Base-by-base conservation (phyloP, 2,888 invertebrate species). In the Polietes domitor region DNA sequence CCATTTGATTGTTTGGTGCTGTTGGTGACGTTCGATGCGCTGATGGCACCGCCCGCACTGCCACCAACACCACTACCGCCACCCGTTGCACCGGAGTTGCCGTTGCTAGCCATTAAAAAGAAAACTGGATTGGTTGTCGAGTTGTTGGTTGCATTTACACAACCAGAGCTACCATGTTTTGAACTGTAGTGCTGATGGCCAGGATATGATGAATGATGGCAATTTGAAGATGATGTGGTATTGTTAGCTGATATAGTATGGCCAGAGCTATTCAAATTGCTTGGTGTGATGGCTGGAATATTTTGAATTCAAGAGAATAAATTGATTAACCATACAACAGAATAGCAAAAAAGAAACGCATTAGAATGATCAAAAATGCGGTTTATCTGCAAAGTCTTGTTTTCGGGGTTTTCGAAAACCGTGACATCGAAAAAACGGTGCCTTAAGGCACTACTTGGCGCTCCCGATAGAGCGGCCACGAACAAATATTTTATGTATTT, bases 101-200 rank as follows among this genome's bases (percentile, higher is more conserved):
- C 88, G 85, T 88, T 88, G 77, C 87, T 88, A 78, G 89, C 86
- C 87, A 89, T 88, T 86, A 90, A 86, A 86, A 87, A 89, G 87
- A 89, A 89, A 86, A 89, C 86, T 74, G 89, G 89, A 87, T 88
- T 89, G 84, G 88, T 88, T 85, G 86, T 87, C 85, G 85, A 85
- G 84, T 83, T 85, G 76, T 82, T 86, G 41, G 86, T 86, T 63
- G 87, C 65, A 76, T 80, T 88, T 75, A 84, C 75, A 80, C 83
- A 84, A 72, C 77, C 80, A 24, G 83, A 75, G 74, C 75, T 76
- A 75, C 83, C 77, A 75, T 84, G 84, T 78, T 84, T 84, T 55
- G 68, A 65, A 78, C 73, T 81, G 10, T 68, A 76, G 50, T 84
- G 80, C 53, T 74, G 80, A 9, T 55, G 47, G 6, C 28, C 17